Evolutionary conservation across 1,140 invertebrate genomes (phyloP), one percentile per base, ranked within the genome.

Genomic region (Heliconius melpomene): DNA sequence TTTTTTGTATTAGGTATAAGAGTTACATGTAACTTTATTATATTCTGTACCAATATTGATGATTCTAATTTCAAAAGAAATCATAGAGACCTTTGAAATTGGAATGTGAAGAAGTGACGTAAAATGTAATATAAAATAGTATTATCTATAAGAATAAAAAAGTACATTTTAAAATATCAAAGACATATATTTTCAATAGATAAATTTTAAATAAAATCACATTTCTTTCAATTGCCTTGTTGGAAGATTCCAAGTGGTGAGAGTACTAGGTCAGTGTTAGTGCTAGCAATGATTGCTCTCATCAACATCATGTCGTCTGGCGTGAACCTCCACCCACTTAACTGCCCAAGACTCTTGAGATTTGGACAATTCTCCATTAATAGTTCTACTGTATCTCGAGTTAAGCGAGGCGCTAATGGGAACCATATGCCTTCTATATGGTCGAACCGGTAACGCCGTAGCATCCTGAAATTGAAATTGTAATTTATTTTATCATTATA

Each of bases 391-490:
- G 96, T 95, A 76, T 95, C 94, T 3, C 91, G 82, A 0, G 96
- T 96, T 20, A 96, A 88, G 54, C 95, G 94, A 11, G 95, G 95
- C 1, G 96, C 96, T 79, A 95, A 94, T 13, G 96, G 96, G 79
- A 96, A 96, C 95, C 96, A 96, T 76, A 96, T 90, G 52, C 95
- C 95, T 91, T 96, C 96, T 60, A 96, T 87, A 57, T 95, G 85
- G 9, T 95, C 92, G 76, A 96, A 96, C 74, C 95, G 94, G 75
- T 95, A 94, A 26, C 95, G 93, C 32, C 94, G 94, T 76, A 96
- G 88, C 88, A 96, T 95, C 84, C 95, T 95, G 89, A 29, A 94
- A 91, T 77, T 66, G 32, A 57, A 70, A 75, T 32, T 16, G 29
- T n/a, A 60, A 46, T 75, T 36, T 36, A 36, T 36, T 40, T 40